Evolutionary conservation across 2,113 vertebrate species (phyloP).

Genomic region (Carassius gibelio): DNA sequence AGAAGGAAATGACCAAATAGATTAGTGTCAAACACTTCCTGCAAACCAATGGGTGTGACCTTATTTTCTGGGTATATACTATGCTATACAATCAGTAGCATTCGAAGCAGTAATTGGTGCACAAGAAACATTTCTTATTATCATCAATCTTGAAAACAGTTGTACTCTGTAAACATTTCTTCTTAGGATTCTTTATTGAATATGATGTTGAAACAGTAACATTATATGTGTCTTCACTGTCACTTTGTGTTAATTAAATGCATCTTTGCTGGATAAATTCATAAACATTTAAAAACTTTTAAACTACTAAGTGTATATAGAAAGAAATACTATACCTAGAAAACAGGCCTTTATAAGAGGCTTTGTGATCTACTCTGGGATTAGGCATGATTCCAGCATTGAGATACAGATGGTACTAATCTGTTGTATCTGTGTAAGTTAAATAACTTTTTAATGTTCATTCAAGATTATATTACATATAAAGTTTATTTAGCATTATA

Average conservation of each 20-base stretch:
- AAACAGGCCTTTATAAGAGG: conserved; percentile 84
- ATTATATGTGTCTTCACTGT: no score
- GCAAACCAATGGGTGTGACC: conserved; percentile 83
- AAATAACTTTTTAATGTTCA: not conserved
- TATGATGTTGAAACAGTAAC: no score
- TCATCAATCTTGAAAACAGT: not conserved
- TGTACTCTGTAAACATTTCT: no score
- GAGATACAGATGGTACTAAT: conserved; percentile 87
- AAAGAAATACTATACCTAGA: conserved; percentile 78
- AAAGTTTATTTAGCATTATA: not conserved
- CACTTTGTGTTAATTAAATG: not conserved
- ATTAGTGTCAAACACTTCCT: conserved; percentile 90
- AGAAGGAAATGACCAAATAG: conserved; percentile 92
- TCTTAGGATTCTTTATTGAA: no score
- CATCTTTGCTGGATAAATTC: not conserved
- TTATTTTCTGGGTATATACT: conserved; percentile 74
- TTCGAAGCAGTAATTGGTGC: no score
- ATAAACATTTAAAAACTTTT: not conserved
- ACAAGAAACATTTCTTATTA: not conserved
- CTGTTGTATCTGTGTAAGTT: conserved; percentile 79
- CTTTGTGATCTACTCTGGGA: conserved; percentile 81
- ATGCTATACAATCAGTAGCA: no score
- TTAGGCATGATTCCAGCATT: conserved; percentile 96
- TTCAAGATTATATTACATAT: no score
- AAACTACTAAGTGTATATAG: not conserved